Percentiles rank a stretch among this genome's conserved stretches.
These are phyloP conservation scores for Meta bourneti DNA, from an alignment of 2,888 invertebrate genomes.

Conservation along the genomic window DNA sequence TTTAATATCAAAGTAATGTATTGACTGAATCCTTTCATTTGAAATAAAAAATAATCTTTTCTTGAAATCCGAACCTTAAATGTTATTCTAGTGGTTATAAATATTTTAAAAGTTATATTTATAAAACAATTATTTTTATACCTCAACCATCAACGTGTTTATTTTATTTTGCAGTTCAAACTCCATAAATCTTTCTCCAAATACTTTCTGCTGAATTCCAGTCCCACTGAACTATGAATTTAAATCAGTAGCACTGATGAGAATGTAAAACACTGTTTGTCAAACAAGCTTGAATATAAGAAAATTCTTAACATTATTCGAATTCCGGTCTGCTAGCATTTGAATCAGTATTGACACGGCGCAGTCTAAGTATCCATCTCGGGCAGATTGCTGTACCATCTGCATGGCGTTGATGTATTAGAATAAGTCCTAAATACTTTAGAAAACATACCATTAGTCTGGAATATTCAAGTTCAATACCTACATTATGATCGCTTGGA, in stretches of 20 bases:
- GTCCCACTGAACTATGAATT: not conserved
- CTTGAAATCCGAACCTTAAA: too few species aligned
- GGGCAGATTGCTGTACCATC: not conserved
- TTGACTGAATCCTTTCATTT: too few species aligned
- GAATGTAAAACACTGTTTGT: not conserved
- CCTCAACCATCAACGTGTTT: too few species aligned
- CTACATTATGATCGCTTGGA: not conserved
- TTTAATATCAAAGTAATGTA: too few species aligned
- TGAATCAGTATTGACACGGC: not conserved
- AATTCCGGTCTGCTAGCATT: not conserved
- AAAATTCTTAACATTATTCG: not conserved
- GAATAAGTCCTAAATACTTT: not conserved
- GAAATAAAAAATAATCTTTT: too few species aligned
- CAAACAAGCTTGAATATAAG: not conserved
- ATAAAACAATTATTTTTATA: too few species aligned
- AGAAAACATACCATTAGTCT: not conserved
- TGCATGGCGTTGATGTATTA: not conserved
- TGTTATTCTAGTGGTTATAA: too few species aligned
- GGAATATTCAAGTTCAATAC: not conserved
- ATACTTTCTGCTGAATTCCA: not conserved
- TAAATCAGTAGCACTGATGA: not conserved
- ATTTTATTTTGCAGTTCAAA: not conserved
- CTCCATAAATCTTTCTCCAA: not conserved
- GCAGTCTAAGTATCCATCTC: not conserved
- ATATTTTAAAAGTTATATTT: too few species aligned